phyloP scores from a whole-genome alignment of 2,113 vertebrate species.

The Elephantulus edwardii region DNA sequence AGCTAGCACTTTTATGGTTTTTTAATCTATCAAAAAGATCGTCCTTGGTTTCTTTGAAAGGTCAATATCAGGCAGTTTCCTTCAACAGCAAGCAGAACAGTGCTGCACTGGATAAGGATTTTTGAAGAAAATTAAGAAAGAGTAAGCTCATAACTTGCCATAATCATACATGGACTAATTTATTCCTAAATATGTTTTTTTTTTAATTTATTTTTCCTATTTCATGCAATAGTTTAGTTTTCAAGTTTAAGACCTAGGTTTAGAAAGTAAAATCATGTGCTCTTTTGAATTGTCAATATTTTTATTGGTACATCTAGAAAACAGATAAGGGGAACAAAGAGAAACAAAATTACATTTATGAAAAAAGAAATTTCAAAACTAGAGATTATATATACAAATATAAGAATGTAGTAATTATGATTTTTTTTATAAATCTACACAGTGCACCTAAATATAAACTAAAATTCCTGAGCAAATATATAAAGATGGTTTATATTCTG shows the following conservation, averaged over 20 bases:
- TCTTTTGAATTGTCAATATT: not conserved
- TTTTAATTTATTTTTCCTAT: conserved; percentile 40
- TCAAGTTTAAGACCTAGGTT: not conserved
- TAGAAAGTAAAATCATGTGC: not conserved
- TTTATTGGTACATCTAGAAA: not conserved
- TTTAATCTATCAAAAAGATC: conserved; percentile 77
- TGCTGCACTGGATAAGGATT: not conserved
- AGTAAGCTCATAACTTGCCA: not conserved
- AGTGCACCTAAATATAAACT: not conserved
- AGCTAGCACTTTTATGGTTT: conserved; percentile 73
- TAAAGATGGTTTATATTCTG: not conserved
- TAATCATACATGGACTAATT: not conserved
- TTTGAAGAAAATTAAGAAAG: not conserved
- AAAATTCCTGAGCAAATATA: not conserved
- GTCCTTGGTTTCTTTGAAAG: conserved; percentile 74
- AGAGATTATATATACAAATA: conserved; percentile 13
- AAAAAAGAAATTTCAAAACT: conserved; percentile 19
- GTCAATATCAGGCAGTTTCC: conserved; percentile 65
- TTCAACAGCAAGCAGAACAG: conserved; percentile 20
- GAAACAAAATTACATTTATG: not conserved
- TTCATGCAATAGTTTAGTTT: not conserved
- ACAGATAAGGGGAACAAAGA: not conserved
- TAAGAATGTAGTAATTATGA: not conserved
- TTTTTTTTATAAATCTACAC: conserved; percentile 7
- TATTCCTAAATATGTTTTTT: not conserved